Evolutionary conservation across 2,113 vertebrate species (phyloP).

Genomic region (Columba janthina): DNA sequence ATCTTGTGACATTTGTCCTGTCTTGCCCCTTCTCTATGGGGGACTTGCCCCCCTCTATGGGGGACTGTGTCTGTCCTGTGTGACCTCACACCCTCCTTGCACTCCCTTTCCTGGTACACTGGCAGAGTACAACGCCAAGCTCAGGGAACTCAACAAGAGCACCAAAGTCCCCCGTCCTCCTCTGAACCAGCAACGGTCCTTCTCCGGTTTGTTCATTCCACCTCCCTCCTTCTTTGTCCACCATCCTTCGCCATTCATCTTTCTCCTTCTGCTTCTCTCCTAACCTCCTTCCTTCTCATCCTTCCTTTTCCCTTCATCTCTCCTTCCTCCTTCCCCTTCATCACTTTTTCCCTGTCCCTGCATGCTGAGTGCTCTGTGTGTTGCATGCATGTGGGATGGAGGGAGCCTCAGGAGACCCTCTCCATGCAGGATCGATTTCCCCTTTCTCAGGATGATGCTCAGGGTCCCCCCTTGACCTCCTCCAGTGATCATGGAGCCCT

Average conservation of each 20-base stretch:
- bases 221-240: slow-evolving; percentile 1
- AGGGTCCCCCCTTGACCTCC: not conserved
- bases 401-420: not conserved
- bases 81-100: slow-evolving; percentile 32
- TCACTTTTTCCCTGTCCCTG: not conserved
- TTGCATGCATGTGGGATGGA: slow-evolving; percentile 5
- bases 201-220: slow-evolving; percentile 86
- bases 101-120: slow-evolving; percentile 70
- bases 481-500: not conserved
- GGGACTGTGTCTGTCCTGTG: slow-evolving; percentile 63
- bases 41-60: slow-evolving; percentile 5
- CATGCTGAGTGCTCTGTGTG: slow-evolving; percentile 56
- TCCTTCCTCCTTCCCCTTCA: not conserved
- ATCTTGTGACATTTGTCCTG: slow-evolving; percentile 56
- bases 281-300: slow-evolving; percentile 17
- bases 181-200: slow-evolving; percentile 82
- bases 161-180: slow-evolving; percentile 67
- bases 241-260: not conserved
- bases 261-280: not conserved
- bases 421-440: not conserved
- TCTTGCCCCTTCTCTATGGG: slow-evolving; percentile 11
- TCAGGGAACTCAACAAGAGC: slow-evolving; percentile 80
- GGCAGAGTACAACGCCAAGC: slow-evolving; percentile 91
- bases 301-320: slow-evolving; percentile 26
- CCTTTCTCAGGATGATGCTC: not conserved